A percentile compares a stretch with the other conserved stretches of the same genome.
These are phyloP conservation scores for Trematomus loennbergii DNA, from an alignment of 2,113 vertebrate genomes.

Conservation along the genomic window DNA sequence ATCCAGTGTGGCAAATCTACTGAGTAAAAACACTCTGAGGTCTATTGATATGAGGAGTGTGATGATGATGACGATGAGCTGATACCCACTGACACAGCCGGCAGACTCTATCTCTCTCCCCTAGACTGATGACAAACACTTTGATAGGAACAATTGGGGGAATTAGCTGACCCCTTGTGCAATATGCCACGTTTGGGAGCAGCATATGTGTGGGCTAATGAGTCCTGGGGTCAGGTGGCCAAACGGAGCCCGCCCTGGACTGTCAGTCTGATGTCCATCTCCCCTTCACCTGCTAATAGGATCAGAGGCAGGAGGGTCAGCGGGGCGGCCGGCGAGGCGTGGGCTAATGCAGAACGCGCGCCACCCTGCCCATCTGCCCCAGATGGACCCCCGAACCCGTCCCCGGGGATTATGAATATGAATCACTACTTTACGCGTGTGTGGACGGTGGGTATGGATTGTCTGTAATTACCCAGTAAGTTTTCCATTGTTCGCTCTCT, in stretches of 20 bases:
- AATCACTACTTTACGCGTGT: constrained; percentile 50
- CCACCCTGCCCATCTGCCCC: constrained; percentile 79
- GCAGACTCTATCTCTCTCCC: neutral
- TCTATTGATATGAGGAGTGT: neutral
- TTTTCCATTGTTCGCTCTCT: constrained; percentile 73
- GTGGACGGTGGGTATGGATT: constrained; percentile 33
- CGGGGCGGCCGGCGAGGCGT: constrained; percentile 51
- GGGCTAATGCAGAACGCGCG: constrained; percentile 67
- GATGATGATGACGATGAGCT: neutral
- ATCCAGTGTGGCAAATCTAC: neutral
- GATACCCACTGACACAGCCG: constrained; percentile 12
- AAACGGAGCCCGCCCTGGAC: constrained; percentile 45
- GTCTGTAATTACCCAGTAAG: constrained; percentile 68
- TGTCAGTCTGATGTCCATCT: constrained; percentile 81
- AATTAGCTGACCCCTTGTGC: constrained; percentile 45
- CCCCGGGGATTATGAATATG: constrained; percentile 70
- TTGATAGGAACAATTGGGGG: constrained; percentile 31
- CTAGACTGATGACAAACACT: constrained; percentile 24
- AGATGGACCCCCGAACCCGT: constrained; percentile 54
- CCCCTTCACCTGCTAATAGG: constrained; percentile 81
- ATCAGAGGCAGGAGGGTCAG: constrained; percentile 78
- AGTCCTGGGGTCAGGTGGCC: constrained; percentile 64
- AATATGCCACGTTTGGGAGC: constrained; percentile 37
- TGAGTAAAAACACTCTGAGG: neutral
- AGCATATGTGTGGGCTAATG: constrained; percentile 69